phyloP scores from a whole-genome alignment of 2,113 vertebrate genomes.

The Coturnix japonica region DNA sequence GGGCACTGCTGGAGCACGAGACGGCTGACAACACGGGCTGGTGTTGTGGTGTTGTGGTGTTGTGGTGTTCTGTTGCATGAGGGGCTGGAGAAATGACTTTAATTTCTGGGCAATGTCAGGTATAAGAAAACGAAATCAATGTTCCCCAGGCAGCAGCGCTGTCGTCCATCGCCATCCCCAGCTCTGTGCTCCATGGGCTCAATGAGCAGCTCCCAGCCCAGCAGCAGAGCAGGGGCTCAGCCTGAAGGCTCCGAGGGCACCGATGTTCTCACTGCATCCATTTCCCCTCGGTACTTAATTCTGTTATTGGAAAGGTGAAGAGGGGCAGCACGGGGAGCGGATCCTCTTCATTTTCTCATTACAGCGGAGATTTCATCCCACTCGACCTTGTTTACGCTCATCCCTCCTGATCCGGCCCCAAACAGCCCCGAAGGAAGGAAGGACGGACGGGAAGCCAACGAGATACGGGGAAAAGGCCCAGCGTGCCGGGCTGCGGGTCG shows the following conservation, averaged over 20 bases:
- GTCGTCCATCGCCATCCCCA: not conserved
- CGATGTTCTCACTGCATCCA: not conserved
- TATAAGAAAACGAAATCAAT: not conserved
- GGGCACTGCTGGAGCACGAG: not conserved
- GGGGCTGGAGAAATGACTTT: not conserved
- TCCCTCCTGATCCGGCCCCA: not conserved
- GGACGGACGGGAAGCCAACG: not conserved
- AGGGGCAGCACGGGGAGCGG: not conserved
- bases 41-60: too few species aligned
- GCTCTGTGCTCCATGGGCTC: not conserved
- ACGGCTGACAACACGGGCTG: fast-evolving
- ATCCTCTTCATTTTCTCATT: not conserved
- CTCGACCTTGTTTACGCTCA: not conserved
- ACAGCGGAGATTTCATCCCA: not conserved
- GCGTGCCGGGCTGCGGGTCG: too few species aligned
- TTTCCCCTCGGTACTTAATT: not conserved
- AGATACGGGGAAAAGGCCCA: not conserved
- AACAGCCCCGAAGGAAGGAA: not conserved
- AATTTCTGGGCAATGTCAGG: not conserved
- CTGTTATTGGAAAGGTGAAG: not conserved
- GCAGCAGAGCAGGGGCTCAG: not conserved
- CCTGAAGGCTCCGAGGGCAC: not conserved
- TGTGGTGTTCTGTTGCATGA: too few species aligned
- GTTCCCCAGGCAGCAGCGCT: not conserved
- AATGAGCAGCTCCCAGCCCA: not conserved